Evolutionary conservation across 1,140 invertebrate genomes (phyloP).

Genomic region (Pseudomyrmex concolor): DNA sequence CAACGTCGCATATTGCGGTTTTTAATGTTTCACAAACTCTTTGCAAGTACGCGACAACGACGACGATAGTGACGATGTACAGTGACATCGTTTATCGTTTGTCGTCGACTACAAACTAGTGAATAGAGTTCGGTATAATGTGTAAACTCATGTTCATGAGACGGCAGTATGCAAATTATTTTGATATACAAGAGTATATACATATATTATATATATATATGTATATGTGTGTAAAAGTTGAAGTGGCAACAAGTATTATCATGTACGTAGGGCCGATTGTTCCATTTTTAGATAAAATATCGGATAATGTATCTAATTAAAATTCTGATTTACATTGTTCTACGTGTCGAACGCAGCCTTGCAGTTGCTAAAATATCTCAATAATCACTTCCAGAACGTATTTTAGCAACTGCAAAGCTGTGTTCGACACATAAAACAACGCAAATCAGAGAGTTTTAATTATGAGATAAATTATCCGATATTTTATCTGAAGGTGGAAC

Average conservation of each 20-base stretch:
- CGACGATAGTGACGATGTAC: background rate
- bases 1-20: conserved; percentile 48
- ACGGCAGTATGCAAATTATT: conserved; percentile 19
- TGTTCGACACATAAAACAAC: too few species aligned
- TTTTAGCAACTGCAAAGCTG: too few species aligned
- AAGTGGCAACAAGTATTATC: conserved; percentile 30
- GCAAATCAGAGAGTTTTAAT: too few species aligned
- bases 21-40: conserved; percentile 59
- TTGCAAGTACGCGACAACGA: conserved; percentile 30
- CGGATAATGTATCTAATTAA: too few species aligned
- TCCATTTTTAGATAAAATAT: too few species aligned
- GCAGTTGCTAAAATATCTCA: too few species aligned
- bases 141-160: conserved; percentile 15
- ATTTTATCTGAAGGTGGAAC: too few species aligned
- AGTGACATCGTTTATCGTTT: conserved; percentile 30
- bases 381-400: too few species aligned
- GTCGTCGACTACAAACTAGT: conserved; percentile 19
- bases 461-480: too few species aligned
- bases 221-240: background rate
- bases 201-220: too few species aligned
- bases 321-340: too few species aligned
- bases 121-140: background rate
- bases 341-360: too few species aligned
- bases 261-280: background rate
- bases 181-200: conserved; percentile 13